Percentiles rank a stretch among this genome's conserved stretches.
Evolutionary conservation across 2,888 invertebrate species (phyloP).

Genomic region (Cheilosia scutellata): DNA sequence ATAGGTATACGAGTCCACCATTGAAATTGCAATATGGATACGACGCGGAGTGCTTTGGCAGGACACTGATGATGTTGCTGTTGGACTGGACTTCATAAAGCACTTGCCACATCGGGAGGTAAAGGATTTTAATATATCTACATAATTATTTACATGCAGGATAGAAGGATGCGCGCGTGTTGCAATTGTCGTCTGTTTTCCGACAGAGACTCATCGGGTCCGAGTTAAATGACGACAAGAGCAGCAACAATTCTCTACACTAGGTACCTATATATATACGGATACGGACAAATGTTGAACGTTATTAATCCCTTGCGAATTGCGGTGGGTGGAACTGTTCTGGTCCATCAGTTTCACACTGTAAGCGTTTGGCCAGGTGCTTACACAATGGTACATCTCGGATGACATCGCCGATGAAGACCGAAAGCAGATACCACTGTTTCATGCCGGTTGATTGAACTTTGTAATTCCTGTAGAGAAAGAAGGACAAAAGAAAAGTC

Average conservation of each 20-base stretch:
- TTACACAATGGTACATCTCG: conserved; percentile 92
- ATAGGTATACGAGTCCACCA: conserved; percentile 36
- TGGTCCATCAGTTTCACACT: conserved; percentile 84
- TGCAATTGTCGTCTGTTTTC: conserved; percentile 67
- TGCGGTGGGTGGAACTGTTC: conserved; percentile 79
- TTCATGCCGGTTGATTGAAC: conserved; percentile 90
- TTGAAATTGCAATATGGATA: conserved; percentile 59
- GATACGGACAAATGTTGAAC: conserved; percentile 51
- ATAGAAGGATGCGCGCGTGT: conserved; percentile 68
- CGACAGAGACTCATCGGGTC: conserved; percentile 7
- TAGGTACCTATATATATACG: conserved; percentile 1
- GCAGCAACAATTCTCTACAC: conserved; percentile 23
- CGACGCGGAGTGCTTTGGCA: conserved; percentile 27
- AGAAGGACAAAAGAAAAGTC: conserved; percentile 60
- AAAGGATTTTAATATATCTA: conserved; percentile 76
- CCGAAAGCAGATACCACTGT: conserved; percentile 93
- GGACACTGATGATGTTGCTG: conserved; percentile 36
- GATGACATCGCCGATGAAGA: conserved; percentile 93
- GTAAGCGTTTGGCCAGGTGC: conserved; percentile 90
- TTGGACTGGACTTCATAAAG: conserved; percentile 73
- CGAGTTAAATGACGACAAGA: conserved; percentile 49
- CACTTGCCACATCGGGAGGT: conserved; percentile 57
- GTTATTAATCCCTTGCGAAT: conserved; percentile 71
- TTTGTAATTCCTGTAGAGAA: conserved; percentile 89
- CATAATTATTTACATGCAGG: conserved; percentile 75